Conservation (phyloP, 2,888 invertebrate genomes). For the Calliopum simillimum region DNA sequence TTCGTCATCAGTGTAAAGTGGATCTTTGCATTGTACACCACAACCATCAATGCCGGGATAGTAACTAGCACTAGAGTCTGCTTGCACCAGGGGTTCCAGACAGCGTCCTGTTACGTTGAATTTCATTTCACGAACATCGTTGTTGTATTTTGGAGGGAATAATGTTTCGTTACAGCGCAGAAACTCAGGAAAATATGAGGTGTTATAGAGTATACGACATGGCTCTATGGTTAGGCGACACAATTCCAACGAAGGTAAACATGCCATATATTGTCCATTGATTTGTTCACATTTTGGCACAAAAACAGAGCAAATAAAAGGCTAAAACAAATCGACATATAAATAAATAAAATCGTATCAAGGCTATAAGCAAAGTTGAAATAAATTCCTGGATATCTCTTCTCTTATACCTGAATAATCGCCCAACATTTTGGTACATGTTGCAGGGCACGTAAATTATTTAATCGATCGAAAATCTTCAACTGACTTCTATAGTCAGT, state of each 20-base stretch:
- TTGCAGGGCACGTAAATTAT: slow-evolving; percentile 79
- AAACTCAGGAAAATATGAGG: slow-evolving; percentile 86
- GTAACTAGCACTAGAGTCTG: slow-evolving; percentile 81
- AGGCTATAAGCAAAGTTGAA: neutral
- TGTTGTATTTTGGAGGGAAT: slow-evolving; percentile 85
- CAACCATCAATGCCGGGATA: slow-evolving; percentile 91
- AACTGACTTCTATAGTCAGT: slow-evolving; percentile 78
- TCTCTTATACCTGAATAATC: slow-evolving; percentile 76
- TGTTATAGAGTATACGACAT: slow-evolving; percentile 86
- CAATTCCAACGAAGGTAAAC: slow-evolving; percentile 90
- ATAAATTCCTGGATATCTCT: no score
- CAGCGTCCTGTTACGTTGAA: slow-evolving; percentile 90
- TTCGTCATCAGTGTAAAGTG: slow-evolving; percentile 85
- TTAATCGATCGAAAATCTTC: slow-evolving; percentile 76
- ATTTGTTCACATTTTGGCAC: slow-evolving; percentile 88
- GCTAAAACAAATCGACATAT: slow-evolving; percentile 72
- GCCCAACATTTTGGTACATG: slow-evolving; percentile 96
- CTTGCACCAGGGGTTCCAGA: slow-evolving; percentile 83
- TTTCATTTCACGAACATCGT: slow-evolving; percentile 83
- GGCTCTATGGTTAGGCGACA: slow-evolving; percentile 88
- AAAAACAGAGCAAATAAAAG: slow-evolving; percentile 93
- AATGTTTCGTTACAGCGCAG: slow-evolving; percentile 83
- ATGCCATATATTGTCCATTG: slow-evolving; percentile 75
- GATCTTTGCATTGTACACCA: slow-evolving; percentile 88
- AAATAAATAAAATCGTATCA: no score